These are phyloP conservation scores for Falco concolor DNA, from an alignment of 2,797 vertebrate genomes.

Conservation along the genomic window DNA sequence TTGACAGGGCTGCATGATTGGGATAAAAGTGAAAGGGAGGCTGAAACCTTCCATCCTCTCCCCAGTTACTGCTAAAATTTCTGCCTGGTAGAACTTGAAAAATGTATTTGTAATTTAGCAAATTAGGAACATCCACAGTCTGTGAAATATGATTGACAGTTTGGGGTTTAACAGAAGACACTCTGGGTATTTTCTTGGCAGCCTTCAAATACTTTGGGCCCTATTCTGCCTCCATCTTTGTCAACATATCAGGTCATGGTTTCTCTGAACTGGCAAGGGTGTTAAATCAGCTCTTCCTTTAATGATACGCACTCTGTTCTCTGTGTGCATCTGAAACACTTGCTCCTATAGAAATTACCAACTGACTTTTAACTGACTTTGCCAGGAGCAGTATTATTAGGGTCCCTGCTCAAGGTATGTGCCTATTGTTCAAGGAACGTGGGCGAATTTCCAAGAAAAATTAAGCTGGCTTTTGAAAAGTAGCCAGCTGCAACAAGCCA, in stretches of 20 bases:
- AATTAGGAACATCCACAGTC: slow-evolving; percentile 55
- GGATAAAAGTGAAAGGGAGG: slow-evolving; percentile 52
- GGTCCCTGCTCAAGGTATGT: slow-evolving; percentile 1
- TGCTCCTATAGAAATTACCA: slow-evolving; percentile 12
- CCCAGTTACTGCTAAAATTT: slow-evolving; percentile 65
- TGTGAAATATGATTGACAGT: slow-evolving; percentile 53
- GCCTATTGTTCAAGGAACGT: slow-evolving; percentile 2
- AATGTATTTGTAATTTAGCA: slow-evolving; percentile 63
- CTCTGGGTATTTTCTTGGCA: slow-evolving; percentile 65
- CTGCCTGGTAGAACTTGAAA: slow-evolving; percentile 67
- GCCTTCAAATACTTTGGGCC: slow-evolving; percentile 55
- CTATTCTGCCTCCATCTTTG: slow-evolving; percentile 57
- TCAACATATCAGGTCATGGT: not conserved
- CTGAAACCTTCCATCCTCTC: slow-evolving; percentile 51
- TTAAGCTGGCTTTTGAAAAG: slow-evolving; percentile 9
- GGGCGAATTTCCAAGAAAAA: slow-evolving; percentile 1
- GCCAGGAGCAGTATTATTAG: slow-evolving; percentile 27
- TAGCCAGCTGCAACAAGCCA: slow-evolving; percentile 44
- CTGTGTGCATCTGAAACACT: slow-evolving; percentile 45
- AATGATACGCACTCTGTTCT: not conserved
- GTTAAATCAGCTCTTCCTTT: slow-evolving; percentile 19
- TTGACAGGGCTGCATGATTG: slow-evolving; percentile 62
- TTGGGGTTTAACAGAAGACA: slow-evolving; percentile 64
- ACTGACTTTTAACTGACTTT: slow-evolving; percentile 26
- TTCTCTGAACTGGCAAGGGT: slow-evolving; percentile 28